Evolutionary conservation across 2,113 vertebrate species (phyloP).

Genomic region (Coturnix japonica): DNA sequence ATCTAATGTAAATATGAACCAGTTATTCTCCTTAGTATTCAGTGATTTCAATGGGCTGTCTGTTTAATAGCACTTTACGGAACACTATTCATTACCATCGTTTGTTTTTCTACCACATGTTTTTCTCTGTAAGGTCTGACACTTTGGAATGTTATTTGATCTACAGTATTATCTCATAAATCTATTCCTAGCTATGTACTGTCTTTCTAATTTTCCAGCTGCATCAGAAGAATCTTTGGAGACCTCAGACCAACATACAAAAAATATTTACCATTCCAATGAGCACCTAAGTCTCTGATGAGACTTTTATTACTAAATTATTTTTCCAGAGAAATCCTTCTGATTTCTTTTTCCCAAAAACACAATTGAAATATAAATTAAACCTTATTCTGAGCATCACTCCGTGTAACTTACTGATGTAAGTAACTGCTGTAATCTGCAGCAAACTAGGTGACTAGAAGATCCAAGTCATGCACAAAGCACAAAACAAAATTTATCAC

Average conservation of each 20-base stretch:
- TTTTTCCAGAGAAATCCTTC: background rate
- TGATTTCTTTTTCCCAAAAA: background rate
- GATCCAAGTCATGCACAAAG: background rate
- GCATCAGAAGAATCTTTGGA: background rate
- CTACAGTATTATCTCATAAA: background rate
- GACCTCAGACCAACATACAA: background rate
- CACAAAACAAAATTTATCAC: background rate
- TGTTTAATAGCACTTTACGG: background rate
- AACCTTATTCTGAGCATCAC: background rate
- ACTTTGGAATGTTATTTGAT: background rate
- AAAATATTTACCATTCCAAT: background rate
- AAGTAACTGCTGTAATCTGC: background rate
- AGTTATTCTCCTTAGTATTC: slow-evolving; percentile 1
- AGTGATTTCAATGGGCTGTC: background rate
- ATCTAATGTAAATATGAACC: background rate
- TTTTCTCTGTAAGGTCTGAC: background rate
- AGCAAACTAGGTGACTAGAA: background rate
- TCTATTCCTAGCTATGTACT: background rate
- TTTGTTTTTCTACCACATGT: slow-evolving; percentile 28
- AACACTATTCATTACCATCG: background rate
- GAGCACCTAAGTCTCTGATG: background rate
- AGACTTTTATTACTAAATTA: background rate
- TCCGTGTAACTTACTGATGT: background rate
- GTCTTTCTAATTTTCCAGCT: slow-evolving; percentile 5
- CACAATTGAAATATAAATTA: background rate